Evolutionary conservation across 2,888 invertebrate species (phyloP).

Genomic region (Drosophila neonasuta): DNA sequence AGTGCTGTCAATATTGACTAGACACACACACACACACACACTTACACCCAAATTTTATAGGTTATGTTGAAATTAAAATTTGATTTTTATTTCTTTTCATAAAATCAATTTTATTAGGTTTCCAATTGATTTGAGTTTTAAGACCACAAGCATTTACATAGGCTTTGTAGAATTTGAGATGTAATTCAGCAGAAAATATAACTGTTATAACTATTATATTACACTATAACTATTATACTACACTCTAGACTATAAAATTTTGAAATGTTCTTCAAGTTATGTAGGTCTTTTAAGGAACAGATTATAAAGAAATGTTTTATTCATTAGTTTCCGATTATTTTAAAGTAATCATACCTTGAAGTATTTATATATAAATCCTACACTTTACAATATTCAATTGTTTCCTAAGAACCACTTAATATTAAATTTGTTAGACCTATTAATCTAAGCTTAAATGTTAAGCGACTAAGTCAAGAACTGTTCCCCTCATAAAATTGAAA

Average conservation of each 20-base stretch:
- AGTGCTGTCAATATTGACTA: neutral
- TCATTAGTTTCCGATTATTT: too few species aligned
- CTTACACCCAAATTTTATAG: neutral
- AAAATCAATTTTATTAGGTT: slow-evolving; percentile 38
- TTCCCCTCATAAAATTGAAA: neutral
- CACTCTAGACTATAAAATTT: too few species aligned
- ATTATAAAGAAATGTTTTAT: too few species aligned
- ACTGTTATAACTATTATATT: too few species aligned
- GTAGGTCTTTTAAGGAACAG: too few species aligned
- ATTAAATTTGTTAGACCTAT: neutral
- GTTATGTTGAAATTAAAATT: slow-evolving; percentile 30
- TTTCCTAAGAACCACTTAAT: neutral
- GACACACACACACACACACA: neutral
- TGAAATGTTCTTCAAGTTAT: too few species aligned
- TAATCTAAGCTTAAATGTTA: neutral
- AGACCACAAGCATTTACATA: neutral
- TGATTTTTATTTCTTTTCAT: slow-evolving; percentile 31
- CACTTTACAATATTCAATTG: neutral
- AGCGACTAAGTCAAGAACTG: slow-evolving; percentile 6
- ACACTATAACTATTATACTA: too few species aligned
- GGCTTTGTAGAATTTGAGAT: neutral
- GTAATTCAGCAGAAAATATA: too few species aligned
- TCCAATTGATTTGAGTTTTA: slow-evolving; percentile 34
- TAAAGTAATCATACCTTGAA: too few species aligned
- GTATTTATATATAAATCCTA: too few species aligned